Conservation (phyloP, 2,888 invertebrate species). For the Encarsia formosa region DNA sequence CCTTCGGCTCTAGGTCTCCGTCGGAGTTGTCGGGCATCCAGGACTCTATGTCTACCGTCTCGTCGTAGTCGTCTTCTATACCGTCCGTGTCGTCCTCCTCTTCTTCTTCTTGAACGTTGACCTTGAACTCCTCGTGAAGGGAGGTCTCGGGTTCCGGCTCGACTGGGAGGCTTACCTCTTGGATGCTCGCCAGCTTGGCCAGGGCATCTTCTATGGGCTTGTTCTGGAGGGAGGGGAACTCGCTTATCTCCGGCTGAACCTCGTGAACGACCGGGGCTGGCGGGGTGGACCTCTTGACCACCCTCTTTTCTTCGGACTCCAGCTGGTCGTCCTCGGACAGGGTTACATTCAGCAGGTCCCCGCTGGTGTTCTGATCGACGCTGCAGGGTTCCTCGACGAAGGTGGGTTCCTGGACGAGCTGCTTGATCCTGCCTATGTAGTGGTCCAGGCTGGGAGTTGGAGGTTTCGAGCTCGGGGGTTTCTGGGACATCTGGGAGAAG, state of each 20-base stretch:
- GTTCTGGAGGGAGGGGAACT: neutral
- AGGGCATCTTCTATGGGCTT: neutral
- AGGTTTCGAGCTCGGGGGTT: neutral
- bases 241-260: conserved; percentile 1
- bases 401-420: conserved; percentile 34
- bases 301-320: neutral
- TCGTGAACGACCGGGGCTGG: neutral
- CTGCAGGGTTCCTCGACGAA: conserved; percentile 24
- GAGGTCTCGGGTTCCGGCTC: neutral
- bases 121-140: neutral
- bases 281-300: neutral
- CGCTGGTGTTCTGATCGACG: conserved; percentile 44
- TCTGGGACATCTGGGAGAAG: neutral
- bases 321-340: conserved; percentile 26
- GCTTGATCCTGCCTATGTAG: conserved; percentile 41
- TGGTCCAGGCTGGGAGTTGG: conserved; percentile 33
- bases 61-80: conserved; percentile 15
- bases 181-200: neutral
- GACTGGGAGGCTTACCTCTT: neutral
- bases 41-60: conserved; percentile 22
- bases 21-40: conserved; percentile 23
- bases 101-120: neutral
- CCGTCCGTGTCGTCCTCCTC: conserved; percentile 16
- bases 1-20: neutral
- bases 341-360: conserved; percentile 41